Conservation (phyloP, 2,797 vertebrate species). For the Hypotaenidia philippensis region DNA sequence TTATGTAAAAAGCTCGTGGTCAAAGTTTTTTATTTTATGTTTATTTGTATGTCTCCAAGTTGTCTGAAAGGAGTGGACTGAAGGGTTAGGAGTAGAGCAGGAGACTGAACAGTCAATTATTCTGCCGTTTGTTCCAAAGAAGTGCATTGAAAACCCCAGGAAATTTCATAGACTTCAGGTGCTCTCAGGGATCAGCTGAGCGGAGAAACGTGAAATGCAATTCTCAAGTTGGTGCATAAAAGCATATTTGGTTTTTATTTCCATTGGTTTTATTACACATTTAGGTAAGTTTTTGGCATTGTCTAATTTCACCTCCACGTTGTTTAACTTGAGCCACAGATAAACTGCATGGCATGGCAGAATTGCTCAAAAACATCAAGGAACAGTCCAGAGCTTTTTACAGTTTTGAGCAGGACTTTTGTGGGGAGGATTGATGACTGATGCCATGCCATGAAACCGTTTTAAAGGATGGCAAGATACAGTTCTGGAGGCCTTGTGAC, state of each 20-base stretch:
- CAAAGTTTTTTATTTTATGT: not conserved
- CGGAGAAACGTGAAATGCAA: slow-evolving; percentile 18
- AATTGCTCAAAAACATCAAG: not conserved
- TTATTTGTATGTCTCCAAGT: not conserved
- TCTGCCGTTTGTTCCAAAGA: slow-evolving; percentile 11
- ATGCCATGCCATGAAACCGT: not conserved
- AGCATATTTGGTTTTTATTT: slow-evolving; percentile 22
- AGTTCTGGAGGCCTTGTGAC: not conserved
- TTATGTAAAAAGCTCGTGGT: not conserved
- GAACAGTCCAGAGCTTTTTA: not conserved
- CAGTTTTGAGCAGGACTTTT: not conserved
- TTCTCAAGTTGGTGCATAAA: slow-evolving; percentile 29
- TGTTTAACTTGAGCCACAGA: slow-evolving; percentile 16
- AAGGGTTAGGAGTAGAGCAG: not conserved
- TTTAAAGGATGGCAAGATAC: not conserved
- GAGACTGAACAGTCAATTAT: not conserved
- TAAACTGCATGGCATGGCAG: not conserved
- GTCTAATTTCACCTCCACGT: not conserved
- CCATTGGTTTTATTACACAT: not conserved
- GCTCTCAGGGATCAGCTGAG: not conserved
- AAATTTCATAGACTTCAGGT: not conserved
- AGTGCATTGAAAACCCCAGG: not conserved
- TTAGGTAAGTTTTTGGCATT: not conserved
- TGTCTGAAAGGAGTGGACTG: not conserved
- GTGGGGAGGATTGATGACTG: not conserved